Evolutionary conservation across 2,797 vertebrate species (phyloP).

Genomic region (Enteromius afrohamiltoni): DNA sequence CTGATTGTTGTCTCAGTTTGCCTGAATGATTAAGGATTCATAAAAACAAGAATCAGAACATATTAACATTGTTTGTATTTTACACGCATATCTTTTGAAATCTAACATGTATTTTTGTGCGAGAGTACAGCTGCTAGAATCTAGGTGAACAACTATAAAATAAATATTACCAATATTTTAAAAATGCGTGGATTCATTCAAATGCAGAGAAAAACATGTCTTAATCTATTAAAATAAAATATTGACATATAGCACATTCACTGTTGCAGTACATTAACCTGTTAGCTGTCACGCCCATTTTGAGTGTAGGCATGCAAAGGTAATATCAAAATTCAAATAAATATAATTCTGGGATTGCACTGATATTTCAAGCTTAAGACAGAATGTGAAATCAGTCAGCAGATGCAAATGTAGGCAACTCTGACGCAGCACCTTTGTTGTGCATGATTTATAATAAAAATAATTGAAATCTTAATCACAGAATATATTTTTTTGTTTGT

Average conservation of each 20-base stretch:
- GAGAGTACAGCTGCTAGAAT: neutral
- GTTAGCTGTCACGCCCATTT: no score
- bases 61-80: neutral
- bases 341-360: no score
- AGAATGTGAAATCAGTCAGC: neutral
- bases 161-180: neutral
- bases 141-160: neutral
- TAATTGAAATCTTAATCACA: neutral
- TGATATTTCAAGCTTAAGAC: neutral
- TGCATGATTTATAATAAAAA: neutral
- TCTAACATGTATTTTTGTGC: neutral
- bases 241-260: neutral
- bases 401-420: neutral
- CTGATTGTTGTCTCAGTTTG: neutral
- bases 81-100: neutral
- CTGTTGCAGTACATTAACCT: neutral
- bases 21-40: neutral
- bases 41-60: neutral
- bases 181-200: neutral
- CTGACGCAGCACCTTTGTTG: neutral
- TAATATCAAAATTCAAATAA: no score
- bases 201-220: neutral
- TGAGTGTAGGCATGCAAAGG: no score
- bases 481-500: neutral
- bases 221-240: neutral